These are phyloP conservation scores for Salvator merianae DNA, from an alignment of 2,113 vertebrate species.

Conservation along the genomic window DNA sequence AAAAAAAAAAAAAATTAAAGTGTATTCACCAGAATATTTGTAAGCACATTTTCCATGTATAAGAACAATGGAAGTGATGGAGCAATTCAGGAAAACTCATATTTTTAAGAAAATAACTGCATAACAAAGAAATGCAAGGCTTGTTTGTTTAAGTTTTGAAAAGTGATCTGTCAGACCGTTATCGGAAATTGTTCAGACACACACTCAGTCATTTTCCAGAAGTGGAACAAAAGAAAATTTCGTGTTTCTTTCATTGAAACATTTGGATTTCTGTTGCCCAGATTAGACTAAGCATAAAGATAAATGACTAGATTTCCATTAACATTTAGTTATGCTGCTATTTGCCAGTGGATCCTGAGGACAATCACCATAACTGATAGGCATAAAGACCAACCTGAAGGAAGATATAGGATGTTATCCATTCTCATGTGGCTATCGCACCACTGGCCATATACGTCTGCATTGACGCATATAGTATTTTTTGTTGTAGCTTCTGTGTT, in stretches of 20 bases:
- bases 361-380: constrained; percentile 13
- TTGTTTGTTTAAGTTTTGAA: constrained; percentile 13
- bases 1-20: neutral
- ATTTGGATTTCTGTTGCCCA: neutral
- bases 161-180: neutral
- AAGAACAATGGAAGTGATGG: neutral
- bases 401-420: constrained; percentile 19
- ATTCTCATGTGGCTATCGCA: constrained; percentile 41
- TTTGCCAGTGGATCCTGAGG: constrained; percentile 28
- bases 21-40: neutral
- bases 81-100: constrained; percentile 16
- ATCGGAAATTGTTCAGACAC: constrained; percentile 16
- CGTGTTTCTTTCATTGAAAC: neutral
- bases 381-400: constrained; percentile 44
- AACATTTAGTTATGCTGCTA: constrained; percentile 35
- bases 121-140: neutral
- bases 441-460: constrained; percentile 56
- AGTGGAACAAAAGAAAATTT: neutral
- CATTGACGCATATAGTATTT: constrained; percentile 60
- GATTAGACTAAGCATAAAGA: constrained; percentile 32
- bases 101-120: neutral
- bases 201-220: neutral
- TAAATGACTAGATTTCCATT: constrained; percentile 35
- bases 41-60: neutral
- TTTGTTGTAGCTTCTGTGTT: constrained; percentile 60